Conservation (phyloP, 2,888 invertebrate species). For the Drosophila cracens region DNA sequence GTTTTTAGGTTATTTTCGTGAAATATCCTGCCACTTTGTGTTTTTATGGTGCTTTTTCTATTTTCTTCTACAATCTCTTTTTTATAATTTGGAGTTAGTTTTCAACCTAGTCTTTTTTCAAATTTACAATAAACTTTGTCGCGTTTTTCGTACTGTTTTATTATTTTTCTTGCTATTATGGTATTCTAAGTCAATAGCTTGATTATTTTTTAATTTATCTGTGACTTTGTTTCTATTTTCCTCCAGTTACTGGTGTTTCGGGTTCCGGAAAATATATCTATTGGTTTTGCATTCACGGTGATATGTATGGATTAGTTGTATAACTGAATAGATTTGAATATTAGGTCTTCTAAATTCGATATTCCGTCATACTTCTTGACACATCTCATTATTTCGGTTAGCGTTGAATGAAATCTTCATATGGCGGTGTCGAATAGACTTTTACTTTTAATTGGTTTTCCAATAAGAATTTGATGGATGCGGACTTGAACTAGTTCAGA, state of each 20-base stretch:
- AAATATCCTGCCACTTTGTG: background rate
- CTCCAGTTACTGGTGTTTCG: background rate
- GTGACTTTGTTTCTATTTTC: background rate
- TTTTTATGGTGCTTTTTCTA: background rate
- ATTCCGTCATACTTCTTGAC: too few relatives aligned
- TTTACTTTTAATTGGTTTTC: conserved; percentile 32
- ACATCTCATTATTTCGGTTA: too few relatives aligned
- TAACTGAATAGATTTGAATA: conserved; percentile 37
- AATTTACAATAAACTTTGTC: background rate
- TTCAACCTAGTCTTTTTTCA: conserved; percentile 31
- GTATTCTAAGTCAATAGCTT: background rate
- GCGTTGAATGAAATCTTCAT: conserved; percentile 46
- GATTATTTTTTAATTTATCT: background rate
- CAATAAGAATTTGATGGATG: conserved; percentile 41
- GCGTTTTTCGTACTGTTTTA: background rate
- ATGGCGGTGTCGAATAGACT: conserved; percentile 1
- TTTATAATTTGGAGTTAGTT: conserved; percentile 26
- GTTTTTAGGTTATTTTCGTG: background rate
- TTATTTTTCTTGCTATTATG: conserved; percentile 43
- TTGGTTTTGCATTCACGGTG: conserved; percentile 32
- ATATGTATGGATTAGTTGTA: conserved; percentile 47
- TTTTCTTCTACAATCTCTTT: background rate
- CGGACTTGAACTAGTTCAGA: conserved; percentile 18
- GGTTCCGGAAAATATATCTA: conserved; percentile 31
- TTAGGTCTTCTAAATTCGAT: background rate